Percentiles rank a stretch among this genome's conserved stretches.
phyloP scores from a whole-genome alignment of 37 sponge, comb jelly and placozoan genomes.

The Beroe forskalii region DNA sequence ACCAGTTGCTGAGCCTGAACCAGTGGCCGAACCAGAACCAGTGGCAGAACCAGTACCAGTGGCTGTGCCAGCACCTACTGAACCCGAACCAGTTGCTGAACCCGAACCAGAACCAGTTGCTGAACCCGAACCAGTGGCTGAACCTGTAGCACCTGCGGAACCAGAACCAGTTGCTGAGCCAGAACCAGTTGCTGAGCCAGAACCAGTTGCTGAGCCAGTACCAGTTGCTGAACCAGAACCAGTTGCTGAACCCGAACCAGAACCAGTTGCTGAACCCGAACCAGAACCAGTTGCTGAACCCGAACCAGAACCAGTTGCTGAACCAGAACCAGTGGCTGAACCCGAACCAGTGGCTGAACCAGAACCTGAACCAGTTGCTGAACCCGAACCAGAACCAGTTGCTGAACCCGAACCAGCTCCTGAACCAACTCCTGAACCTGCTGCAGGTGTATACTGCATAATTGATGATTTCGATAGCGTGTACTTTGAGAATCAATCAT shows the following conservation, averaged over 20 bases:
- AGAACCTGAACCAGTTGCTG: not conserved
- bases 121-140: not conserved
- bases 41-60: not conserved
- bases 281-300: not conserved
- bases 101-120: not conserved
- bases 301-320: not conserved
- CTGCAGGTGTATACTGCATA: too few relatives aligned
- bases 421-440: too few relatives aligned
- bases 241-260: not conserved
- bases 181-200: not conserved
- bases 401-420: not conserved
- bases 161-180: not conserved
- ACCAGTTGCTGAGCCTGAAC: not conserved
- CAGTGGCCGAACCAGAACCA: not conserved
- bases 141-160: not conserved
- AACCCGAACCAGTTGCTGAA: not conserved
- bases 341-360: not conserved
- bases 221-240: not conserved
- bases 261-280: not conserved
- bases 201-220: not conserved
- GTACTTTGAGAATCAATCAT: too few relatives aligned
- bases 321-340: not conserved
- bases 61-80: too few relatives aligned
- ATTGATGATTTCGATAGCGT: too few relatives aligned
- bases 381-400: not conserved